These are phyloP conservation scores for Spodoptera litura DNA, from an alignment of 1,140 invertebrate species.

Conservation along the genomic window DNA sequence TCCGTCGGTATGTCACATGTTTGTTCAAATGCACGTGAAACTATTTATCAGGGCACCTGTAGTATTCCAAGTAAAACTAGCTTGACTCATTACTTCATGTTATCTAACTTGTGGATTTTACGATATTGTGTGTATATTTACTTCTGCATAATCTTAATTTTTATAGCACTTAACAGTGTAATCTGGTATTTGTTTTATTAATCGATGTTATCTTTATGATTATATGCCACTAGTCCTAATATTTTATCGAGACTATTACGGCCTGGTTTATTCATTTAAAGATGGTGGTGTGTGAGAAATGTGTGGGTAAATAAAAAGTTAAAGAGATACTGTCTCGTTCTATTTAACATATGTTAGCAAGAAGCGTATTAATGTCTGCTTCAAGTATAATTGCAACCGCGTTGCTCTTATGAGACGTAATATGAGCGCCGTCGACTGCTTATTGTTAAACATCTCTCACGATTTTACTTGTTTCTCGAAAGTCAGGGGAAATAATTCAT, in stretches of 20 bases:
- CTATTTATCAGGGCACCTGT: neutral
- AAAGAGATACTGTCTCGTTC: slow-evolving; percentile 23
- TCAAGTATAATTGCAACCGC: slow-evolving; percentile 35
- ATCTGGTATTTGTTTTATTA: neutral
- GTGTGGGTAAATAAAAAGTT: slow-evolving; percentile 18
- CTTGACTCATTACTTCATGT: neutral
- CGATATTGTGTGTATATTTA: neutral
- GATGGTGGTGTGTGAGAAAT: neutral
- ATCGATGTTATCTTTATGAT: neutral
- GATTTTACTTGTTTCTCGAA: slow-evolving; percentile 75
- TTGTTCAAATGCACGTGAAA: neutral
- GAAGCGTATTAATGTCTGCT: slow-evolving; percentile 32
- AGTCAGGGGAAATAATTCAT: slow-evolving; percentile 66
- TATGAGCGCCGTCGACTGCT: slow-evolving; percentile 42
- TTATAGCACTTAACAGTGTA: neutral
- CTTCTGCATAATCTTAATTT: neutral
- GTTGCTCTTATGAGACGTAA: slow-evolving; percentile 42
- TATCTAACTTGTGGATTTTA: neutral
- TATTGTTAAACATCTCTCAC: slow-evolving; percentile 72
- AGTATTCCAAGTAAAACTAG: neutral
- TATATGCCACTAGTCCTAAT: neutral
- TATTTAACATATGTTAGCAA: slow-evolving; percentile 40
- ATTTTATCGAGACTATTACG: neutral
- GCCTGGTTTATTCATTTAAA: neutral
- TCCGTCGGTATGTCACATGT: neutral